A percentile compares a stretch with the other conserved stretches of the same genome.
Conservation (phyloP, 1,140 invertebrate species). For the Rhynchophorus ferrugineus region DNA sequence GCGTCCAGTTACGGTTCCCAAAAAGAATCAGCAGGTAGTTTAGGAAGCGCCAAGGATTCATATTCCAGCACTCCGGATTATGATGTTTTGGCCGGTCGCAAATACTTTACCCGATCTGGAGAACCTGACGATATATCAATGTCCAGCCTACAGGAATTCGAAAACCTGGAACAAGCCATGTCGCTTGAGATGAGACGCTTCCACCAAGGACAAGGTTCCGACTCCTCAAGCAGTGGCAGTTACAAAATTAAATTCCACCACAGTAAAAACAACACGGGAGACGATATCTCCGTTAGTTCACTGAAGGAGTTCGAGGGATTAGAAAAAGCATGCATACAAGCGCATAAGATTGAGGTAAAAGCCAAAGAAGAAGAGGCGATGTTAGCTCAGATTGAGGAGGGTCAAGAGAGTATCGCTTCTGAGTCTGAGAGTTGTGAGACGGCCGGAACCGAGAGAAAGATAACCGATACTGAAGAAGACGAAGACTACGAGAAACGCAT, state of each 20-base stretch:
- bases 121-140: constrained; percentile 88
- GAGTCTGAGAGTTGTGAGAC: constrained; percentile 63
- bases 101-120: constrained; percentile 67
- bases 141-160: constrained; percentile 89
- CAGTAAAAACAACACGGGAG: constrained; percentile 66
- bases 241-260: constrained; percentile 56
- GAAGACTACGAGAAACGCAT: constrained; percentile 64
- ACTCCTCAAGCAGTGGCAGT: constrained; percentile 69
- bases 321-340: constrained; percentile 79
- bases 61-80: constrained; percentile 79
- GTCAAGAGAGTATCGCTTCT: constrained; percentile 55
- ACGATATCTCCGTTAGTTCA: constrained; percentile 85
- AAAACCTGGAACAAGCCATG: constrained; percentile 76
- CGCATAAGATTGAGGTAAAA: constrained; percentile 69
- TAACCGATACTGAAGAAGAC: constrained; percentile 43
- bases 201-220: constrained; percentile 56
- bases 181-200: constrained; percentile 54
- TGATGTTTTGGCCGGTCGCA: constrained; percentile 68
- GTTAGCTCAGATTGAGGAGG: constrained; percentile 63
- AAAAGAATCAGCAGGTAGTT: constrained; percentile 70
- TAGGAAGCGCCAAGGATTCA: constrained; percentile 66
- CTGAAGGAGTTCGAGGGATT: constrained; percentile 90
- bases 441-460: constrained; percentile 47
- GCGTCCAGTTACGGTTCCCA: constrained; percentile 70
- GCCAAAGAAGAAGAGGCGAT: constrained; percentile 81